Percentiles rank a stretch among this genome's conserved stretches.
phyloP scores from a whole-genome alignment of 2,888 invertebrate genomes.

The Drosophila robusta region DNA sequence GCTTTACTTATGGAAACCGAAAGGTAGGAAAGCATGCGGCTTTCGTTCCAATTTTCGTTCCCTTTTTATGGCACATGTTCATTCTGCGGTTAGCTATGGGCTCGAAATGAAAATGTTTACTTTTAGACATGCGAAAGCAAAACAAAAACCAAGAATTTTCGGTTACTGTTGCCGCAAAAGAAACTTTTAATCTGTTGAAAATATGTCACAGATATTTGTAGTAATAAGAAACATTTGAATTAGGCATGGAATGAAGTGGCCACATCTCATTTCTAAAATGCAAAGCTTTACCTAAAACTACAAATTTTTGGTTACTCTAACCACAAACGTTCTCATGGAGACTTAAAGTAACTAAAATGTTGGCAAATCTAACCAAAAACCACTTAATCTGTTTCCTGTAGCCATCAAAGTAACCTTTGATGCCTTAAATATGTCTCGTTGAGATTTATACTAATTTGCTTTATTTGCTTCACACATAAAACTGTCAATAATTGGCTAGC shows the following conservation, averaged over 20 bases:
- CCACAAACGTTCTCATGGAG: background rate
- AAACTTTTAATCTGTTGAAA: conserved; percentile 4
- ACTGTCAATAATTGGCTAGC: background rate
- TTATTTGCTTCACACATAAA: background rate
- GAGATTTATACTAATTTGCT: background rate
- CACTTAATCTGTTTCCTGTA: conserved; percentile 1
- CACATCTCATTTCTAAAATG: background rate
- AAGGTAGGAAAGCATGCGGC: conserved; percentile 1
- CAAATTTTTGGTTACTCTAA: background rate
- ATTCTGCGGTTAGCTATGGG: conserved; percentile 4
- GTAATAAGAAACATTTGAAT: background rate
- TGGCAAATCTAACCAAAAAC: background rate
- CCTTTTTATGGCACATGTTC: conserved; percentile 13
- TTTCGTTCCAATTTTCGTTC: background rate
- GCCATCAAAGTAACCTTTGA: background rate
- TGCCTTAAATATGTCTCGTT: background rate
- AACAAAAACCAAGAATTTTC: conserved; percentile 6
- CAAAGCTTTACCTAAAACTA: background rate
- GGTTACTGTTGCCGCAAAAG: background rate
- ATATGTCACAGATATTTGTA: conserved; percentile 1
- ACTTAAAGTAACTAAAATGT: background rate
- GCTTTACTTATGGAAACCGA: conserved; percentile 5
- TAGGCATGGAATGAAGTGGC: too few species aligned
- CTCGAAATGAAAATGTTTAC: conserved; percentile 16
- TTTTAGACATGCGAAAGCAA: background rate